Percentiles rank a stretch among this genome's conserved stretches.
These are phyloP conservation scores for Cryptus viduatorius DNA, from an alignment of 2,888 invertebrate genomes.

Conservation along the genomic window DNA sequence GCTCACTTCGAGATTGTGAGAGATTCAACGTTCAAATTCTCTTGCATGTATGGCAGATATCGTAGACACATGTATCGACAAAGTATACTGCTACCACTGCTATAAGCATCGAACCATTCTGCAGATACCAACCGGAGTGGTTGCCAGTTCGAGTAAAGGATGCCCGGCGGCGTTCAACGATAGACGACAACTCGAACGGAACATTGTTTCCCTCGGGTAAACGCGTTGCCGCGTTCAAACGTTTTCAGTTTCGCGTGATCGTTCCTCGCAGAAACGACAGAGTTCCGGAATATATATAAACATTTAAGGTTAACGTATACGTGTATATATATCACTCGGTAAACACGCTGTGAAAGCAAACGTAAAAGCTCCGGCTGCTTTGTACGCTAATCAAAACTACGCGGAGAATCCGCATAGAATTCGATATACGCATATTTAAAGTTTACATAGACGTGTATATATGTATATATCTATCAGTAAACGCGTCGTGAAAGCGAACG, in stretches of 20 bases:
- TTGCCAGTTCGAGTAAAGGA: conserved; percentile 12
- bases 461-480: no score
- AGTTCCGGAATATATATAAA: neutral
- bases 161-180: conserved; percentile 23
- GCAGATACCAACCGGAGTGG: conserved; percentile 8
- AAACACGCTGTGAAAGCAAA: neutral
- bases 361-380: neutral
- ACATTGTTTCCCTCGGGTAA: conserved; percentile 47
- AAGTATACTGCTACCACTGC: neutral
- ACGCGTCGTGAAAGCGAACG: neutral
- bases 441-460: no score
- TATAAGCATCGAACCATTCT: conserved; percentile 29
- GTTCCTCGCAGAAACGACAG: neutral
- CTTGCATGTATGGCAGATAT: neutral
- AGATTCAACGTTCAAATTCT: neutral
- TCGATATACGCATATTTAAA: neutral
- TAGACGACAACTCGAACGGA: conserved; percentile 59
- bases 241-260: conserved; percentile 21
- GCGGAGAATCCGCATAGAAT: neutral
- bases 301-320: neutral
- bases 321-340: neutral
- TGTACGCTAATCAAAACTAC: conserved; percentile 21
- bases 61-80: neutral
- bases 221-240: conserved; percentile 35
- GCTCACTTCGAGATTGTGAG: neutral